Percentiles rank a stretch among this genome's conserved stretches.
These are phyloP conservation scores for Manduca sexta DNA, from an alignment of 1,140 invertebrate species.

Conservation along the genomic window DNA sequence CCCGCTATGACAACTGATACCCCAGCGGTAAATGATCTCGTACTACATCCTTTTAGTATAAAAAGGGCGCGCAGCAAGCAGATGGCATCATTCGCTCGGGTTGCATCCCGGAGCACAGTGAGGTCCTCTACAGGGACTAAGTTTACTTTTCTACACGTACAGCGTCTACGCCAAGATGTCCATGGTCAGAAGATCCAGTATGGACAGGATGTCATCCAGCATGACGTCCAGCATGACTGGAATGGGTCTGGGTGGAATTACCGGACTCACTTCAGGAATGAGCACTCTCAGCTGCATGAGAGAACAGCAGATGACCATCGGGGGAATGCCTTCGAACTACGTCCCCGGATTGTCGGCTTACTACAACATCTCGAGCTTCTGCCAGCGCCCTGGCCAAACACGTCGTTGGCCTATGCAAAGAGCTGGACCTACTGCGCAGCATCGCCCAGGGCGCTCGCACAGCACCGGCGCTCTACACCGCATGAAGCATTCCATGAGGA, in stretches of 20 bases:
- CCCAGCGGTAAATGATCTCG: slow-evolving; percentile 45
- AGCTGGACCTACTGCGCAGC: slow-evolving; percentile 65
- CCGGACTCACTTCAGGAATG: slow-evolving; percentile 58
- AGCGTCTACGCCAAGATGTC: slow-evolving; percentile 32
- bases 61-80: slow-evolving; percentile 21
- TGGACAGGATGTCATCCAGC: slow-evolving; percentile 69
- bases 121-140: slow-evolving; percentile 25
- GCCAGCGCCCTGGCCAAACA: slow-evolving; percentile 65
- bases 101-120: slow-evolving; percentile 47
- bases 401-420: slow-evolving; percentile 65
- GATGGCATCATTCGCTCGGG: slow-evolving; percentile 57
- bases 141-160: slow-evolving; percentile 17
- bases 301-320: slow-evolving; percentile 65
- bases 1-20: slow-evolving; percentile 46
- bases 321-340: slow-evolving; percentile 69
- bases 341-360: slow-evolving; percentile 65
- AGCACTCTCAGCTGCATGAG: slow-evolving; percentile 60
- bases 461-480: slow-evolving; percentile 59
- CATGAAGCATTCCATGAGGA: slow-evolving; percentile 63
- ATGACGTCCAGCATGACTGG: slow-evolving; percentile 72
- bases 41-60: slow-evolving; percentile 33
- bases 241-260: slow-evolving; percentile 69
- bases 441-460: slow-evolving; percentile 60
- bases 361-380: slow-evolving; percentile 70
- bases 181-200: slow-evolving; percentile 54